phyloP scores from a whole-genome alignment of 2,888 invertebrate genomes.

The Clepsis dumicolana region DNA sequence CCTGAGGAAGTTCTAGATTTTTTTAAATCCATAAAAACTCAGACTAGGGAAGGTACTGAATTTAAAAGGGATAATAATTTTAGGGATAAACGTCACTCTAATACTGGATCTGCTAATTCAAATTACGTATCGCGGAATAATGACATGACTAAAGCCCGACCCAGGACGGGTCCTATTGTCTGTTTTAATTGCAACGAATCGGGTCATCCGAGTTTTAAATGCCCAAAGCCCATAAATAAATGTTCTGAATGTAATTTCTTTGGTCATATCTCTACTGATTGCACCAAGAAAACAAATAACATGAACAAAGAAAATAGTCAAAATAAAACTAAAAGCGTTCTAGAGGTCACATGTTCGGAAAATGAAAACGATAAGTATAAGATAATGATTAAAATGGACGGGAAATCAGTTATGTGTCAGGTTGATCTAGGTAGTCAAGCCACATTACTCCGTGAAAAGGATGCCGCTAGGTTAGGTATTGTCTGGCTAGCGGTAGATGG shows the following conservation, averaged over 20 bases:
- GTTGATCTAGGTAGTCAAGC: too few relatives aligned
- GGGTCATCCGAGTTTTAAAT: constrained; percentile 16
- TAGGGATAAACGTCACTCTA: not conserved
- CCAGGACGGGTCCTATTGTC: not conserved
- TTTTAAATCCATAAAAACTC: not conserved
- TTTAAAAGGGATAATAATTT: not conserved
- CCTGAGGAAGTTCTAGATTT: constrained; percentile 4
- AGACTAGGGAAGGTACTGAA: not conserved
- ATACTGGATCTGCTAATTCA: not conserved
- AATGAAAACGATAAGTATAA: too few relatives aligned
- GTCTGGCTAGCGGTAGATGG: too few relatives aligned
- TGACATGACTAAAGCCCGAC: too few relatives aligned
- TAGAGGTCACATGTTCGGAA: not conserved
- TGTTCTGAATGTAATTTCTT: constrained; percentile 4
- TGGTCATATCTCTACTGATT: constrained; percentile 3
- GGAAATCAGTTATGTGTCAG: too few relatives aligned
- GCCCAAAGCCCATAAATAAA: constrained; percentile 2
- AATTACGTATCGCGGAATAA: too few relatives aligned
- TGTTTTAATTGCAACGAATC: constrained; percentile 5
- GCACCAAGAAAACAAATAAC: too few relatives aligned
- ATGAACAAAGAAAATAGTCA: not conserved
- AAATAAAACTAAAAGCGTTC: constrained; percentile 7
- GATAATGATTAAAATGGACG: too few relatives aligned
- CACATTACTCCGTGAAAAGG: too few relatives aligned
- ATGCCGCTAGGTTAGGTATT: too few relatives aligned